Percentiles rank a stretch among this genome's conserved stretches.
These are phyloP conservation scores for Pseudanteris insignis DNA, from an alignment of 2,888 invertebrate genomes.

Conservation along the genomic window DNA sequence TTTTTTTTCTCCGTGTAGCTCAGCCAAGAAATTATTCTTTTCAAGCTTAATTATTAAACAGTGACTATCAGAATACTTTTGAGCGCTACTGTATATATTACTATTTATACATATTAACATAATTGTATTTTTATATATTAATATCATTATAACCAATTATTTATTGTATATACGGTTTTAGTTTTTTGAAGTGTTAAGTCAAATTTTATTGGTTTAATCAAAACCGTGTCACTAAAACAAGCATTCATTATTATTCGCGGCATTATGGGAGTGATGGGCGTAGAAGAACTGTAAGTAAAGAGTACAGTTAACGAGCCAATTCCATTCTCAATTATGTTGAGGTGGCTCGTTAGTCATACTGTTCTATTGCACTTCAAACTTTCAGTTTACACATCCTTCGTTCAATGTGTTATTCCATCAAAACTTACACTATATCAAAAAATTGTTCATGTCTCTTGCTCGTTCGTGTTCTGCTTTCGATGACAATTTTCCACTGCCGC, in stretches of 20 bases:
- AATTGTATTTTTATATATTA: no score
- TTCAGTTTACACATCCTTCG: conserved; percentile 14
- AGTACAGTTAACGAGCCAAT: conserved; percentile 28
- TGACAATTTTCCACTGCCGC: neutral
- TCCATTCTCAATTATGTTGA: conserved; percentile 33
- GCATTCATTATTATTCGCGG: conserved; percentile 12
- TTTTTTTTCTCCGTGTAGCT: no score
- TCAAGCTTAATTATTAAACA: no score
- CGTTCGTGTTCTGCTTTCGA: no score
- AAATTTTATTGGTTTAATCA: no score
- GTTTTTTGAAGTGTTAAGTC: no score
- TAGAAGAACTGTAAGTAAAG: conserved; percentile 14
- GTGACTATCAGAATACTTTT: no score
- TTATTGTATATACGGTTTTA: neutral
- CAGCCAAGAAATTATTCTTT: no score
- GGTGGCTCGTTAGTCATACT: conserved; percentile 31
- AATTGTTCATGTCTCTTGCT: no score
- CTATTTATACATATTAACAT: no score
- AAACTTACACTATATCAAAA: neutral
- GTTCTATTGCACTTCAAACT: conserved; percentile 25
- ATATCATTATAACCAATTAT: no score
- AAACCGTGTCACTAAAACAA: neutral
- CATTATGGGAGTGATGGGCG: conserved; percentile 4
- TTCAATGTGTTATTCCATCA: conserved; percentile 13
- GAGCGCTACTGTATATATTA: no score